Conservation (phyloP, 2,797 vertebrate genomes). For the Spea hammondii region DNA sequence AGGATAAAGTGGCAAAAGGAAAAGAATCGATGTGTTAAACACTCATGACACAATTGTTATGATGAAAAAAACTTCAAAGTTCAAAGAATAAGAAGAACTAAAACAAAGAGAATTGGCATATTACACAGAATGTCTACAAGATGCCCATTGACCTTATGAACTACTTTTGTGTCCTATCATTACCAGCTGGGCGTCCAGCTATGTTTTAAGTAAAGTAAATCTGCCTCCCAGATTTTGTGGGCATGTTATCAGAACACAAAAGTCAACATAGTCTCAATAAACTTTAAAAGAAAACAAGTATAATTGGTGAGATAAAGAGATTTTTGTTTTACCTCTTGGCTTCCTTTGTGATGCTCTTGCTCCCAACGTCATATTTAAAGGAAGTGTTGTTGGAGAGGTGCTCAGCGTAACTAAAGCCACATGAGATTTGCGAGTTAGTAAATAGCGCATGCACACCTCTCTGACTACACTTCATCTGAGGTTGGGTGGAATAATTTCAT, state of each 20-base stretch:
- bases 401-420: constrained; percentile 10
- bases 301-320: constrained; percentile 4
- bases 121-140: not conserved
- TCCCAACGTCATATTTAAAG: constrained; percentile 10
- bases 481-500: constrained; percentile 7
- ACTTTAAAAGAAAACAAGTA: not conserved
- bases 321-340: constrained; percentile 9
- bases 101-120: not conserved
- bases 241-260: constrained; percentile 1
- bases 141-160: not conserved
- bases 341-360: not conserved
- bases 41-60: constrained; percentile 40
- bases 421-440: constrained; percentile 5
- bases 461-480: constrained; percentile 6
- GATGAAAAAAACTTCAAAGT: constrained; percentile 24
- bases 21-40: constrained; percentile 27
- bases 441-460: not conserved
- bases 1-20: constrained; percentile 18
- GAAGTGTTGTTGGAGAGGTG: constrained; percentile 10
- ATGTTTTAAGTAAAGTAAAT: not conserved
- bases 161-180: not conserved
- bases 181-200: not conserved
- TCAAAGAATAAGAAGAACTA: not conserved
- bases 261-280: not conserved
- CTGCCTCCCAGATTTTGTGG: constrained; percentile 1